These are phyloP conservation scores for Hozukius guyotensis DNA, from an alignment of 2,797 vertebrate species.

Conservation along the genomic window DNA sequence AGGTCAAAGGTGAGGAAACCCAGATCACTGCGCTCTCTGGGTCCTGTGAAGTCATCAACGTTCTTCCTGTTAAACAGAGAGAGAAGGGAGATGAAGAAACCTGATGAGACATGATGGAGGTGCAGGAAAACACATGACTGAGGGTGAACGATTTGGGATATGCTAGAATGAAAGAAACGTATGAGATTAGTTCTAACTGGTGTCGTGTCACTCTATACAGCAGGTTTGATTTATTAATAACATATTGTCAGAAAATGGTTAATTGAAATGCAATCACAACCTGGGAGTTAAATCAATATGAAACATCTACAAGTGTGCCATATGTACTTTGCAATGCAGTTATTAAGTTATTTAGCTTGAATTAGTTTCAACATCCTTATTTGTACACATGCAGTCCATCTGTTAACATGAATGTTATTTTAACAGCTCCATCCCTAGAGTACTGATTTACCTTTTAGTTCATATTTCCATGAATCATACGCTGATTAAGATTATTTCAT, in stretches of 20 bases:
- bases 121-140: neutral
- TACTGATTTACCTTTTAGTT: too few species aligned
- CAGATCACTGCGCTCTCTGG: slow-evolving; percentile 95
- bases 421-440: too few species aligned
- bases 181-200: neutral
- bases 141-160: neutral
- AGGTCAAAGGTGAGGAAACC: slow-evolving; percentile 96
- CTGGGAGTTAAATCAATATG: neutral
- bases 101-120: too few species aligned
- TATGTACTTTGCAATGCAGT: neutral
- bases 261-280: too few species aligned
- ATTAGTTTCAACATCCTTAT: neutral
- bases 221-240: neutral
- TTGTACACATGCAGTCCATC: neutral
- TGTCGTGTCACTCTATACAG: neutral
- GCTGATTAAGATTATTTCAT: too few species aligned
- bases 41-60: slow-evolving; percentile 98
- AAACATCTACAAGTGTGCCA: neutral
- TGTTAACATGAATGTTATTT: neutral
- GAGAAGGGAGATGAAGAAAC: neutral
- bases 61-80: slow-evolving; percentile 87
- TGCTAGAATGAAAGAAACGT: neutral
- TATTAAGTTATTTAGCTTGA: neutral
- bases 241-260: neutral
- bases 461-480: too few species aligned